These are phyloP conservation scores for Gonioctena quinquepunctata DNA, from an alignment of 1,140 invertebrate genomes.

Conservation along the genomic window DNA sequence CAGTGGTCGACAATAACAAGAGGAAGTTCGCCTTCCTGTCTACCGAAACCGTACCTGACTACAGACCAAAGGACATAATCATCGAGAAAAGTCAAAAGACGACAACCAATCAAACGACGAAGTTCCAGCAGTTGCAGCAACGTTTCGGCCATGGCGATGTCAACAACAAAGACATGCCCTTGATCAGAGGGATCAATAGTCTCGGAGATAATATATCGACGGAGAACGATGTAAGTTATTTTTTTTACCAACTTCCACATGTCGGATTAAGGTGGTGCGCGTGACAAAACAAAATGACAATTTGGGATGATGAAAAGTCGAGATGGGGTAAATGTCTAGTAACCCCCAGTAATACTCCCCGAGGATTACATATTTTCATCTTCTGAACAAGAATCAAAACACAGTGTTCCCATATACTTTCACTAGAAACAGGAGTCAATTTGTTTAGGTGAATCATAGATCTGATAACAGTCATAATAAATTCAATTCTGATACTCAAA, in stretches of 20 bases:
- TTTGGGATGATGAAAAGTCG: too few relatives aligned
- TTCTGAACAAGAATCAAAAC: too few relatives aligned
- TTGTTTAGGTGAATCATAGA: too few relatives aligned
- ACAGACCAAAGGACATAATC: slow-evolving; percentile 65
- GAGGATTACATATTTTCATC: too few relatives aligned
- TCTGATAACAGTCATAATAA: too few relatives aligned
- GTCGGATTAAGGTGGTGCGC: not conserved
- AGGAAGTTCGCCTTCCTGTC: slow-evolving; percentile 85
- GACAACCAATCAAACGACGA: slow-evolving; percentile 76
- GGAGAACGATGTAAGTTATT: slow-evolving; percentile 60
- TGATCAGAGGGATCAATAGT: slow-evolving; percentile 62
- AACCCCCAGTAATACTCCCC: too few relatives aligned
- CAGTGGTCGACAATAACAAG: slow-evolving; percentile 68
- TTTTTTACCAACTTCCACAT: not conserved
- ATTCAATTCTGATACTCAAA: too few relatives aligned
- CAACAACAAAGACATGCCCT: slow-evolving; percentile 57
- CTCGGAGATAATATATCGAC: slow-evolving; percentile 59
- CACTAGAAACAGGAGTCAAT: too few relatives aligned
- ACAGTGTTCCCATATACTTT: too few relatives aligned
- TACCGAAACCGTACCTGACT: slow-evolving; percentile 81
- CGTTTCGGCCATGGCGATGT: slow-evolving; percentile 67
- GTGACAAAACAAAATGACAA: too few relatives aligned
- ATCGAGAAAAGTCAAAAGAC: slow-evolving; percentile 67
- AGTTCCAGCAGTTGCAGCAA: slow-evolving; percentile 73
- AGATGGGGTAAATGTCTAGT: too few relatives aligned